These are phyloP conservation scores for Myrmecobius fasciatus DNA, from an alignment of 2,113 vertebrate genomes.

Conservation along the genomic window DNA sequence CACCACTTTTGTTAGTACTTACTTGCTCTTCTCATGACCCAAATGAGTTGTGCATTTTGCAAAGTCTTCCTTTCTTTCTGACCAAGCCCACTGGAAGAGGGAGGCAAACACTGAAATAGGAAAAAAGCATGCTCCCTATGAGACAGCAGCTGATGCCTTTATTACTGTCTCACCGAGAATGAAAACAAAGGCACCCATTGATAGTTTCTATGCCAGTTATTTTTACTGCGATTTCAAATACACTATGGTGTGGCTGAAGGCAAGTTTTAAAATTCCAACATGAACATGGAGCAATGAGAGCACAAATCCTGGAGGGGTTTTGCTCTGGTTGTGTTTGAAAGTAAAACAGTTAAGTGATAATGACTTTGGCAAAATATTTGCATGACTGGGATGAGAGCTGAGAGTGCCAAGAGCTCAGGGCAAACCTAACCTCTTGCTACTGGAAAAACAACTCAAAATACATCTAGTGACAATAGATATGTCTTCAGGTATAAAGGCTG, in stretches of 20 bases:
- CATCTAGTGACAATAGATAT: not conserved
- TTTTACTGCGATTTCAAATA: constrained; percentile 75
- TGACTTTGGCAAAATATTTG: constrained; percentile 47
- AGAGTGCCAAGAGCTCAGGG: constrained; percentile 7
- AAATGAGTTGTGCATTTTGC: constrained; percentile 43
- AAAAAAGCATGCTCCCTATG: constrained; percentile 72
- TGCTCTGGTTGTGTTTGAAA: constrained; percentile 60
- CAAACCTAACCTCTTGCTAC: not conserved
- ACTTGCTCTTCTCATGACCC: not conserved
- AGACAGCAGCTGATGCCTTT: constrained; percentile 78
- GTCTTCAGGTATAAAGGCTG: not conserved
- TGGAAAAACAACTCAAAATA: constrained; percentile 12
- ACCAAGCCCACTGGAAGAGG: constrained; percentile 51
- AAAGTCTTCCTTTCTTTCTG: constrained; percentile 40
- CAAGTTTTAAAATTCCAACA: constrained; percentile 72
- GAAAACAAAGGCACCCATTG: constrained; percentile 72
- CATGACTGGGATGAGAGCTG: constrained; percentile 28
- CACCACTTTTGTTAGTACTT: not conserved
- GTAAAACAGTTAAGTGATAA: constrained; percentile 65
- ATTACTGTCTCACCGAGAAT: constrained; percentile 79
- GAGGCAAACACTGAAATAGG: constrained; percentile 75
- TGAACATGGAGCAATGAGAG: constrained; percentile 61
- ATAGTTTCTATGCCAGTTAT: constrained; percentile 74
- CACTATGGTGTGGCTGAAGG: constrained; percentile 69
- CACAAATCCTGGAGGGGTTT: constrained; percentile 71